These are phyloP conservation scores for Rhinoraja longicauda DNA, from an alignment of 2,797 vertebrate species.

Conservation along the genomic window DNA sequence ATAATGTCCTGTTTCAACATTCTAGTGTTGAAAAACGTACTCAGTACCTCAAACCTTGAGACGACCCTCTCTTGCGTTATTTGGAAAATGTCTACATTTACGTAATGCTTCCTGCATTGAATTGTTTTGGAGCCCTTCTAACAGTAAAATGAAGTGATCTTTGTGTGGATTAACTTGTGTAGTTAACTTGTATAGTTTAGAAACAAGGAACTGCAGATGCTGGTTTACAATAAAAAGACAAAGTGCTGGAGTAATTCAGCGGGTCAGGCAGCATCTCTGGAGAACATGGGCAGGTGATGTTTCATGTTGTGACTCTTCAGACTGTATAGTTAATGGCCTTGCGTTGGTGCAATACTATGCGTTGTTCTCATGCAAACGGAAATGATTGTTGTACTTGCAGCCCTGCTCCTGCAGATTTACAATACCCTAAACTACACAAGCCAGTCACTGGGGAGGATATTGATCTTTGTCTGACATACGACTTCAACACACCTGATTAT, in stretches of 20 bases:
- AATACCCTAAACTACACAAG: conserved; percentile 63
- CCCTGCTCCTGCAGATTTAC: conserved; percentile 72
- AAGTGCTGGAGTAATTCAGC: too few species aligned
- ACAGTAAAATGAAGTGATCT: neutral
- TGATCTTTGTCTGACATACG: conserved; percentile 74
- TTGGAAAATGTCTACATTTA: neutral
- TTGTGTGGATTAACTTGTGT: neutral
- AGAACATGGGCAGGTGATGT: too few species aligned
- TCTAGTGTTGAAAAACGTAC: neutral
- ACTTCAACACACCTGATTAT: conserved; percentile 73
- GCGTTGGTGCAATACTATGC: neutral
- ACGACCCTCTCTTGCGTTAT: neutral
- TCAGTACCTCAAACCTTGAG: neutral
- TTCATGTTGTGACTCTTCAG: neutral
- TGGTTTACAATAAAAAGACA: too few species aligned
- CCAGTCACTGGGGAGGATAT: conserved; percentile 63
- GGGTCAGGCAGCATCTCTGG: too few species aligned
- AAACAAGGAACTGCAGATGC: too few species aligned
- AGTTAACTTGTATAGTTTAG: too few species aligned
- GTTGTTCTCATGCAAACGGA: neutral
- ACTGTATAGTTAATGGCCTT: neutral
- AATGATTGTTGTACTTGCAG: conserved; percentile 51
- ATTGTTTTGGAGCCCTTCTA: neutral
- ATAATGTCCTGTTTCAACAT: neutral
- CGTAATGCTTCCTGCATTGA: neutral